Evolutionary conservation across 2,888 invertebrate species (phyloP), one percentile per base, ranked within the genome.

Genomic region (Caenorhabditis uteleia): DNA sequence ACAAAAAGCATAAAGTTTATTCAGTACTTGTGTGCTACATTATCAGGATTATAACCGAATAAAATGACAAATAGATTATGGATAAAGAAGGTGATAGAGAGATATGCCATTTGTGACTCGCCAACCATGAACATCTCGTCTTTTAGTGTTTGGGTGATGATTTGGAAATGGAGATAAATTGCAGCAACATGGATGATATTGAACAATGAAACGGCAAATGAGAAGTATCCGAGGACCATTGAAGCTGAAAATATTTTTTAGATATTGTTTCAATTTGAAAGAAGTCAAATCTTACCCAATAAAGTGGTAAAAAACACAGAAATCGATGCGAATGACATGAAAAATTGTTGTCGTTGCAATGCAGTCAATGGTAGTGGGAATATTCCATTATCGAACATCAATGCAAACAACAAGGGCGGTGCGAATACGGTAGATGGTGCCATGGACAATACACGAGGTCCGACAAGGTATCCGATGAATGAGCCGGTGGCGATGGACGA

Each of bases 91-190:
- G n/a, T n/a, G n/a, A n/a, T n/a, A n/a, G n/a, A n/a, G n/a, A n/a
- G n/a, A n/a, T n/a, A n/a, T n/a, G n/a, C n/a, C n/a, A n/a, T n/a
- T n/a, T n/a, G n/a, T n/a, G n/a, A n/a, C n/a, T n/a, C n/a, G n/a
- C n/a, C n/a, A 26, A 57, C 51, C 29, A n/a, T n/a, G n/a, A n/a
- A n/a, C n/a, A n/a, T n/a, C n/a, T n/a, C n/a, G n/a, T n/a, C n/a
- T n/a, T n/a, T n/a, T n/a, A n/a, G n/a, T n/a, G n/a, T n/a, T n/a
- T n/a, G n/a, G n/a, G n/a, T n/a, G n/a, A n/a, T n/a, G n/a, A n/a
- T n/a, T n/a, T 77, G 77, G 42, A 70, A 77, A 49, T 77, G 77
- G 14, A 71, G 51, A 26, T 46, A 60, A 29, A 75, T 47, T 23
- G 72, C 54, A 16, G 46, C 69, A 14, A 50, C 59, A 46, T 75